Percentiles rank a stretch among this genome's conserved stretches.
phyloP scores from a whole-genome alignment of 2,797 vertebrate genomes.

The Crax fasciolata region DNA sequence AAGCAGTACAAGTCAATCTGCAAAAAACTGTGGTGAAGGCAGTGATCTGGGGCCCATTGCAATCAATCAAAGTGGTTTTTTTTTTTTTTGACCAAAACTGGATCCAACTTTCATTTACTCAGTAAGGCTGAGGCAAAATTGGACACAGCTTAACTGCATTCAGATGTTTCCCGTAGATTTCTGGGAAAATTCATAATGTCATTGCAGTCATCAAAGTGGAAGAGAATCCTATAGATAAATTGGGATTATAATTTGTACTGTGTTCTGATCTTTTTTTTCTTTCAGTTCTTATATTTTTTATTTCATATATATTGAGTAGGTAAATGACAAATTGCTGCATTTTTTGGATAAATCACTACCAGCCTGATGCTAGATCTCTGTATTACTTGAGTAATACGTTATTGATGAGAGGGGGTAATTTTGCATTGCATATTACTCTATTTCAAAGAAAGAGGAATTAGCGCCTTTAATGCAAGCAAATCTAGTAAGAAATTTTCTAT shows the following conservation, averaged over 20 bases:
- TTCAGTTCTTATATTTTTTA: not conserved
- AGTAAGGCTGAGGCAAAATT: not conserved
- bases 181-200: accelerated
- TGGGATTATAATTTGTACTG: not conserved
- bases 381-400: not conserved
- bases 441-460: not conserved
- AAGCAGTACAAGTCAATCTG: not conserved
- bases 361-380: not conserved
- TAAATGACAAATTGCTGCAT: not conserved
- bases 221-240: not conserved
- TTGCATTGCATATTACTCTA: not conserved
- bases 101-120: not conserved
- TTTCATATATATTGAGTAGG: not conserved
- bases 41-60: not conserved
- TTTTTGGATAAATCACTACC: not conserved
- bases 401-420: not conserved
- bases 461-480: not conserved
- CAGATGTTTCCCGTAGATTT: not conserved
- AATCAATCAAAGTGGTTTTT: not conserved
- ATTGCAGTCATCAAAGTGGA: not conserved
- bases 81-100: not conserved
- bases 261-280: not conserved
- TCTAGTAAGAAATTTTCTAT: not conserved
- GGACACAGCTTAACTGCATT: not conserved
- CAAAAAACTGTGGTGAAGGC: not conserved